Base-by-base conservation (phyloP, 2,797 vertebrate genomes). In the Scleropages formosus region DNA sequence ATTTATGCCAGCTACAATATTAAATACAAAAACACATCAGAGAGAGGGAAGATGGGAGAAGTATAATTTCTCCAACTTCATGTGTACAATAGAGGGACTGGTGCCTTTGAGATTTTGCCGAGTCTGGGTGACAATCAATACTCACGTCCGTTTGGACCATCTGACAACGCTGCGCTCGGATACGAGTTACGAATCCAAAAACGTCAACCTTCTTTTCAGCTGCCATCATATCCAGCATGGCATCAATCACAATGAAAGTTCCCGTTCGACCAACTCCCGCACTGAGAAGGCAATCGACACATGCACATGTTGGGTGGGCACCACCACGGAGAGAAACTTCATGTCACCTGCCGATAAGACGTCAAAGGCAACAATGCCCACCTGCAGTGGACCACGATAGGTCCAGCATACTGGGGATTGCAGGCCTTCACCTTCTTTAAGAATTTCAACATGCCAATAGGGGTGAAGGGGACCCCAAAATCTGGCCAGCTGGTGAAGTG, bases 401-500 rank as follows among this genome's bases (percentile, higher is more conserved):
- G 86, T 10, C 97, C 97, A 16, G 96, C 95, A 7, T 97, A 99
- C 58, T 94, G 93, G 0, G 97, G 96, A 75, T 98, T 99, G 85
- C 90, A 98, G 10, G 88, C 93, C 87, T 98, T 98, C 83, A 98
- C 97, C 83, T 99, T 99, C 90, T 98, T 99, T 67, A 99, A 89
- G 92, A 99, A 99, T 88, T 99, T 99, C 53, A 99, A 93, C 97
- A 99, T 98, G 66, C 97, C 97, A 0, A 99, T 98, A 1, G 97
- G 97, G 39, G 97, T 98, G 87, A 99, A 98, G 79, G 97, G 97
- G 26, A 98, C 97, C 74, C 97, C 97, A 0, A 99, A 99, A 81
- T 99, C 97, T 0, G 97, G 97, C 97, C 97, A 99, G 90, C 96
- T 98, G 85, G 97, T 98, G 86, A 99, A 98, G 87, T 98, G 97